These are phyloP conservation scores for Callorhinus ursinus DNA, from an alignment of 2,113 vertebrate species.

Conservation along the genomic window DNA sequence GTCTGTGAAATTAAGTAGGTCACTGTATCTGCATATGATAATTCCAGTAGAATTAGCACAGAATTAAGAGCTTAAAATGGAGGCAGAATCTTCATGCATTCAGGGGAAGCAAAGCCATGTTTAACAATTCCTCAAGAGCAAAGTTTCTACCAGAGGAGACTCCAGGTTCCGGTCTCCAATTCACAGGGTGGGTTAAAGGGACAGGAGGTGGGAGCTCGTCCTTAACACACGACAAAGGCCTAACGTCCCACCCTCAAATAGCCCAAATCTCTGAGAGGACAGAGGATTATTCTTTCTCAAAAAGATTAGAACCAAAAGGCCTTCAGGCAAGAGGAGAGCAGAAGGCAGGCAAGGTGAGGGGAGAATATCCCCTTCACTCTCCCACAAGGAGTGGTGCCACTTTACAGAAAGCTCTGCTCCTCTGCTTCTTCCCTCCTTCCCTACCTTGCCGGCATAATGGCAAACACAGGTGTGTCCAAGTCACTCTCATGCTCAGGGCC, in stretches of 20 bases:
- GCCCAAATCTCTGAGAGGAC: background rate
- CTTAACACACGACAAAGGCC: background rate
- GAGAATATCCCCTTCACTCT: background rate
- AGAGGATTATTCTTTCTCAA: background rate
- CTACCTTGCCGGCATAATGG: background rate
- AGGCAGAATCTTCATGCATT: background rate
- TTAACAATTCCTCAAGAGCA: background rate
- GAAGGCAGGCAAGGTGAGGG: background rate
- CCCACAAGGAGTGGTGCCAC: background rate
- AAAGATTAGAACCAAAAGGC: background rate
- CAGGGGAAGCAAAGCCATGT: background rate
- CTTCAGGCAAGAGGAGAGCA: background rate
- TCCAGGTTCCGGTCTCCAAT: background rate
- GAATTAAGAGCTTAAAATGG: slow-evolving; percentile 19
- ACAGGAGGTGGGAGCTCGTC: background rate
- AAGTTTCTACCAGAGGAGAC: background rate
- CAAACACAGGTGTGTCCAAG: background rate
- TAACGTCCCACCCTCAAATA: background rate
- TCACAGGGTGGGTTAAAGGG: background rate
- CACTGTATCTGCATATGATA: background rate
- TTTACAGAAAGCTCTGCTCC: background rate
- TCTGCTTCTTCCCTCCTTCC: background rate
- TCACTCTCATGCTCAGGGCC: background rate
- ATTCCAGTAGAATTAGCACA: background rate
- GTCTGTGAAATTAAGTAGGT: background rate